Percentiles rank a stretch among this genome's conserved stretches.
Evolutionary conservation across 2,113 vertebrate genomes (phyloP).

Genomic region (Prunella fulvescens): DNA sequence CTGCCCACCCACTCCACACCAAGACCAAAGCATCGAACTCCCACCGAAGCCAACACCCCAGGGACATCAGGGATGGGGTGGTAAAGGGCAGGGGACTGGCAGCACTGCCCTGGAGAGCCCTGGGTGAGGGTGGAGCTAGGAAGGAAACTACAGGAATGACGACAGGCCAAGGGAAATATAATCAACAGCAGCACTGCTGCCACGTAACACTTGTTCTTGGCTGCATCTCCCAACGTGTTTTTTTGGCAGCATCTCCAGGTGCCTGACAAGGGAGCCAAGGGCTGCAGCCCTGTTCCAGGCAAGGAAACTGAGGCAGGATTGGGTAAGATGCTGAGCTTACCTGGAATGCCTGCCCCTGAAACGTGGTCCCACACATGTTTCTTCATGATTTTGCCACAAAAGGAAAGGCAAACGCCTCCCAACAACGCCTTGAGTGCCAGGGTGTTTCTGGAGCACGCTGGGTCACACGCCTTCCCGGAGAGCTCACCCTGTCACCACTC

Average conservation of each 20-base stretch:
- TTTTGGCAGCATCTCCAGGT: background rate
- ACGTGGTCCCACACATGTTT: background rate
- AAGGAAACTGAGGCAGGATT: background rate
- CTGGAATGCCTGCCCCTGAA: background rate
- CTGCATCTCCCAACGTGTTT: background rate
- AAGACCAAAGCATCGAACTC: background rate
- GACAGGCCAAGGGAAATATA: background rate
- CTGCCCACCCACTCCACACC: background rate
- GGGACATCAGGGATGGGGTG: background rate
- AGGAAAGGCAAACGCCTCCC: fast-evolving
- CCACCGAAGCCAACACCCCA: background rate
- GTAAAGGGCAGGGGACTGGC: background rate
- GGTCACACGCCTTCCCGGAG: background rate
- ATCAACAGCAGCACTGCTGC: background rate
- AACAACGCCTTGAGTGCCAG: background rate
- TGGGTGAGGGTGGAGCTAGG: background rate
- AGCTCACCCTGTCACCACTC: background rate
- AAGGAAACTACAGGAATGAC: background rate
- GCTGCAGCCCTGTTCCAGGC: fast-evolving
- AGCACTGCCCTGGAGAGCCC: background rate
- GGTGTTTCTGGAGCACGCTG: background rate
- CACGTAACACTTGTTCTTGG: background rate
- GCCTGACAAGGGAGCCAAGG: background rate
- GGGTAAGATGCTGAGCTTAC: background rate
- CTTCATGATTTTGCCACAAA: background rate